phyloP scores from a whole-genome alignment of 2,888 invertebrate genomes.

The Hofmannophila pseudospretella region DNA sequence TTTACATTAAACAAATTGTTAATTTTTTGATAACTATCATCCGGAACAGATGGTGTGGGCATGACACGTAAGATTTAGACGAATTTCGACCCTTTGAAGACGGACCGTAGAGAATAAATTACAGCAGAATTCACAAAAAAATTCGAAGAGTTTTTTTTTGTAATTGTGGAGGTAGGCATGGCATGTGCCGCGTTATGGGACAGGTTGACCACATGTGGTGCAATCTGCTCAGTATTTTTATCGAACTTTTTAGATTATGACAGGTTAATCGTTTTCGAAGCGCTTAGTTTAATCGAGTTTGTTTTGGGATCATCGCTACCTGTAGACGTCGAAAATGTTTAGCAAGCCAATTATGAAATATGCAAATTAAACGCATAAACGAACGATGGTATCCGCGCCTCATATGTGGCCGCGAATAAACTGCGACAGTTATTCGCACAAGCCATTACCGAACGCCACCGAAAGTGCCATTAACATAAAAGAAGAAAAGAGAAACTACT shows the following conservation, averaged over 20 bases:
- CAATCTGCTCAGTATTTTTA: slow-evolving; percentile 68
- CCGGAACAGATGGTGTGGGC: slow-evolving; percentile 67
- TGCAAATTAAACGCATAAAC: slow-evolving; percentile 32
- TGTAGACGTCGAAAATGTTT: slow-evolving; percentile 5
- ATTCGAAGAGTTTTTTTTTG: slow-evolving; percentile 54
- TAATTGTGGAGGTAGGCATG: slow-evolving; percentile 68
- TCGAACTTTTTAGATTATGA: slow-evolving; percentile 58
- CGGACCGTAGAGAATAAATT: slow-evolving; percentile 15
- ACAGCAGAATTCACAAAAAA: slow-evolving; percentile 22
- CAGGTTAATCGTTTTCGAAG: slow-evolving; percentile 41
- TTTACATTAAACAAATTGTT: slow-evolving; percentile 78
- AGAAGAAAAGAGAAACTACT: slow-evolving; percentile 71
- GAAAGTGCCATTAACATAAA: slow-evolving; percentile 73
- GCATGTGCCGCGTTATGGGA: slow-evolving; percentile 75
- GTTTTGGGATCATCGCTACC: slow-evolving; percentile 35
- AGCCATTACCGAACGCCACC: slow-evolving; percentile 61
- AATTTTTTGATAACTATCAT: slow-evolving; percentile 76
- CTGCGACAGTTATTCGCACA: slow-evolving; percentile 62
- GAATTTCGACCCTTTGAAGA: slow-evolving; percentile 21
- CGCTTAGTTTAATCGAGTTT: slow-evolving; percentile 54
- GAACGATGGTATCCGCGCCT: slow-evolving; percentile 32
- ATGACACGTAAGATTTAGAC: slow-evolving; percentile 15
- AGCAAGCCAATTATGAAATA: slow-evolving; percentile 11
- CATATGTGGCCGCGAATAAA: slow-evolving; percentile 44
- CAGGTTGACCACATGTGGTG: slow-evolving; percentile 76